Evolutionary conservation across 2,797 vertebrate genomes (phyloP).

Genomic region (Astyanax mexicanus): DNA sequence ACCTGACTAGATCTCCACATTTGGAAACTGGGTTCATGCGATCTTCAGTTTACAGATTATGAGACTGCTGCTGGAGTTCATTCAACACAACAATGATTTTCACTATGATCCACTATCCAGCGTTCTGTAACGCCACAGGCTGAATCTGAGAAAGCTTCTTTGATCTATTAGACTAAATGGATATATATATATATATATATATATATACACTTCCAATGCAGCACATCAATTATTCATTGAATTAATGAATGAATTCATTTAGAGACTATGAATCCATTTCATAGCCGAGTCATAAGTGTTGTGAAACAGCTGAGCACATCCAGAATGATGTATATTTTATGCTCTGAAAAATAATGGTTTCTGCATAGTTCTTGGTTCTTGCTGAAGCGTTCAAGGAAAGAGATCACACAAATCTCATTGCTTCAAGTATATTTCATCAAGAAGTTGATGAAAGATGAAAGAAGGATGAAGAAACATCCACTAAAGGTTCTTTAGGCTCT

Average conservation of each 20-base stretch:
- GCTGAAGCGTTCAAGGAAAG: too few relatives aligned
- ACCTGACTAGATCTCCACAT: slow-evolving; percentile 3
- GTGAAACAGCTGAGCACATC: too few relatives aligned
- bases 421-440: too few relatives aligned
- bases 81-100: background rate
- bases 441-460: too few relatives aligned
- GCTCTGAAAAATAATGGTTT: too few relatives aligned
- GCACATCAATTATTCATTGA: background rate
- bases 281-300: background rate
- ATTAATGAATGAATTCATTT: background rate
- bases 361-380: too few relatives aligned
- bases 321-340: too few relatives aligned
- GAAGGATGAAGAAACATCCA: too few relatives aligned
- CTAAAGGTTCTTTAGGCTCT: too few relatives aligned
- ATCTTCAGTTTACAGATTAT: background rate
- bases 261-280: background rate
- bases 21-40: background rate
- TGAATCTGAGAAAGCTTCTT: background rate
- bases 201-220: background rate
- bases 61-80: background rate
- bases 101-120: too few relatives aligned
- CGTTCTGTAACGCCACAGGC: background rate
- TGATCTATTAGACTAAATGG: background rate
- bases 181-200: too few relatives aligned
- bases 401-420: too few relatives aligned